Percentiles rank a stretch among this genome's conserved stretches.
Evolutionary conservation across 37 sponge, comb jelly and placozoan genomes (phyloP).

Genomic region (Halichondria panicea): DNA sequence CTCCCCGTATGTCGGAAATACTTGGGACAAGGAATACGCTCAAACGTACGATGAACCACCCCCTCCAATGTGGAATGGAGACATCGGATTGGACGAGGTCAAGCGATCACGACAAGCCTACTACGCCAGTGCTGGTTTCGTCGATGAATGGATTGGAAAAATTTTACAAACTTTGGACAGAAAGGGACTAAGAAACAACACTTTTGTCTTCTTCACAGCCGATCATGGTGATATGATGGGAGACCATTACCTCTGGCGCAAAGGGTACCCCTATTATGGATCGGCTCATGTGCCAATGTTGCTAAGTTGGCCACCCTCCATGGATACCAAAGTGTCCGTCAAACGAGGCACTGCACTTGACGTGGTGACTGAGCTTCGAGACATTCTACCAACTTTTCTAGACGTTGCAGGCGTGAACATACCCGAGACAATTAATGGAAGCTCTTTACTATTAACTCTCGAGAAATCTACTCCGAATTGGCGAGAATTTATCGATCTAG

Average conservation of each 20-base stretch:
- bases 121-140: slow-evolving; percentile 67
- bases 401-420: slow-evolving; percentile 32
- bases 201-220: slow-evolving; percentile 67
- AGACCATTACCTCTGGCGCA: slow-evolving; percentile 75
- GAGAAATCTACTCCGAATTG: not conserved
- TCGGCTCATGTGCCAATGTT: slow-evolving; percentile 67
- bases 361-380: slow-evolving; percentile 58
- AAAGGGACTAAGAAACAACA: slow-evolving; percentile 31
- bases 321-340: slow-evolving; percentile 35
- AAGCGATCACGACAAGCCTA: slow-evolving; percentile 56
- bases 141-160: slow-evolving; percentile 74
- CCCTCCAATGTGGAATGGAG: slow-evolving; percentile 68
- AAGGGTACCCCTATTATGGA: slow-evolving; percentile 59
- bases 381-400: slow-evolving; percentile 71
- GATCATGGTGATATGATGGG: slow-evolving; percentile 85
- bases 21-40: slow-evolving; percentile 42
- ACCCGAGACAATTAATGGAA: slow-evolving; percentile 46
- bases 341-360: slow-evolving; percentile 24
- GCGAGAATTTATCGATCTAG: slow-evolving; percentile 61
- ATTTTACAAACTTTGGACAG: slow-evolving; percentile 37
- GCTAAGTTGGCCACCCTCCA: slow-evolving; percentile 50
- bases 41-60: slow-evolving; percentile 28
- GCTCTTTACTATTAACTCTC: slow-evolving; percentile 29
- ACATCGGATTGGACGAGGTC: slow-evolving; percentile 30
- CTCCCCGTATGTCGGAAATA: slow-evolving; percentile 34